Evolutionary conservation across 2,888 invertebrate genomes (phyloP), one percentile per base, ranked within the genome.

Genomic region (Himalopsyche kuldschensis): DNA sequence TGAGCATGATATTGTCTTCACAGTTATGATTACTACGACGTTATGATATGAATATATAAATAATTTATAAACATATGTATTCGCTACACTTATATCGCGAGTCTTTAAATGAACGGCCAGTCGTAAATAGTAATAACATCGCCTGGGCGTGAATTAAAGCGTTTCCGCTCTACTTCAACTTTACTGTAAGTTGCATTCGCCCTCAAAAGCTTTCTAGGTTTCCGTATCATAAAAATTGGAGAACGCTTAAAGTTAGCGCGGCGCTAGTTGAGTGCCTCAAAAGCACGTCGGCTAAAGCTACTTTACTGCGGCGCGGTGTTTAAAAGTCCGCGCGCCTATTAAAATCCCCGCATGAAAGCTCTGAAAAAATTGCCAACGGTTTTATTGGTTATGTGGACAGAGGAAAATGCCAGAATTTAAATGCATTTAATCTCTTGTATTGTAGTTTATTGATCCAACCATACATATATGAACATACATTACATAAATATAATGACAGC

Each of bases 211-310:
- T 79, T 78, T 78, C 55, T 46, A 30, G 75, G 75, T 31, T 76
- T 48, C 75, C 41, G 75, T 31, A 69, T 48, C 77, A 80, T 84
- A 76, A 85, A 81, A 82, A 78, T 78, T 78, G 82, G 55, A 79
- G 75, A 79, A 48, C 69, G 75, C 41, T 79, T 82, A 69, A 79
- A 75, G 35, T 76, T 46, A 20, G 75, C 48, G 47, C 82, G 69
- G 27, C 15, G 69, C 30, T 41, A 15, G 41, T 55, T 78, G 79
- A 82, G 82, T 31, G 48, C 24, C 46, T 41, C 32, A 69, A 79
- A n/a, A 79, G 79, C n/a, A 35, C 76, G 55, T 81, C 75, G 47
- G 31, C 76, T 35, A 32, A 76, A 35, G 30, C 24, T 69, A 10
- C 76, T 35, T 76, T 76, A 76, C 41, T n/a, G 24, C 20, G 76